Base-by-base conservation (phyloP, 2,888 invertebrate species). In the Xanthorhoe spadicearia region DNA sequence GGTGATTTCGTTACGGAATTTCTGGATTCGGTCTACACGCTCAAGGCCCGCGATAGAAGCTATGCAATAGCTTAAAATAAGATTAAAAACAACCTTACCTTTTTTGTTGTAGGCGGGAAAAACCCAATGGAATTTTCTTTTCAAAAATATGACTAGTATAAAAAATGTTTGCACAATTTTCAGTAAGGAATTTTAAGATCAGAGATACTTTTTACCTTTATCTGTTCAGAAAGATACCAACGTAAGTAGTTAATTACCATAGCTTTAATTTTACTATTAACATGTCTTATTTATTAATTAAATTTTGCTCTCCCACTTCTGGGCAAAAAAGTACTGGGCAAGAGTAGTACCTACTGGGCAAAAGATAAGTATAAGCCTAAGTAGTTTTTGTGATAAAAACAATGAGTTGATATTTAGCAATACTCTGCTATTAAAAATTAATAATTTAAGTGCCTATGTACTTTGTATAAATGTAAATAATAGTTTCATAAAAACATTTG, bases 401-500 rank as follows among this genome's bases (percentile, higher is more conserved):
- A 73, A 75, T 75, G 55, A 55, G 62, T 53, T 58, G n/a, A 57
- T 69, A 70, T 68, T 61, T 77, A 71, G 65, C 71, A 70, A 77
- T 79, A 78, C 80, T 83, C 83, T 43, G 1, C 38, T 48, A 32
- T 4, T 32, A 50, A 79, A 79, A 76, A 77, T 74, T 74, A 73
- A 70, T 71, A 67, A 72, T 79, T 77, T 82, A 82, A 84, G 84
- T 86, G 86, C 83, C 86, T 84, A 55, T 69, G 61, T 66, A 60
- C 56, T 62, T 68, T 85, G 84, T 85, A 85, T 80, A 84, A 70
- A 71, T 74, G 74, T 74, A 74, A 74, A 69, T 72, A 70, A 32
- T 61, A 59, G 66, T 64, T 61, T 69, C 59, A 68, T 46, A 53
- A 5, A 43, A 74, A 72, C 76, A 71, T 65, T 73, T 69, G 64